Evolutionary conservation across 2,888 invertebrate species (phyloP).

Genomic region (Lottia scabra): DNA sequence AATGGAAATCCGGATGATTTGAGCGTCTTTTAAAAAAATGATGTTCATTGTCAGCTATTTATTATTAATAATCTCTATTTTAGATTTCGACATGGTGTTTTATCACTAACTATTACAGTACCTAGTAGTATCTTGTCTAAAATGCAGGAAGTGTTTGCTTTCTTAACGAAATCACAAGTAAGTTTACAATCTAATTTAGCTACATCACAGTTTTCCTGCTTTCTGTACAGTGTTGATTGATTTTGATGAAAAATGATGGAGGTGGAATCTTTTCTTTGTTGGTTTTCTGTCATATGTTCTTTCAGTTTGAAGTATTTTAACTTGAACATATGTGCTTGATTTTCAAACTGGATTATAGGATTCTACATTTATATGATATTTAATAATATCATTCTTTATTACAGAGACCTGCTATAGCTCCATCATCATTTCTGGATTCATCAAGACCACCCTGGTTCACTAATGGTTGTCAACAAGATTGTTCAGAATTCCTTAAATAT

Average conservation of each 20-base stretch:
- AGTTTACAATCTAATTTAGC: constrained; percentile 2
- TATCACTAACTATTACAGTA: constrained; percentile 55
- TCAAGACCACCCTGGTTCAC: constrained; percentile 84
- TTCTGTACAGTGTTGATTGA: not conserved
- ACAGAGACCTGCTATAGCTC: constrained; percentile 76
- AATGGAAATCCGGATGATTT: too few relatives aligned
- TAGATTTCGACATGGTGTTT: constrained; percentile 55
- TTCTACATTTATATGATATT: too few relatives aligned
- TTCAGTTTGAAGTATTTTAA: not conserved
- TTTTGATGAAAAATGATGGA: not conserved
- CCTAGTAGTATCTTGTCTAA: constrained; percentile 76
- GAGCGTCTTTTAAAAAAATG: too few relatives aligned
- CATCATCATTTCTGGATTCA: constrained; percentile 78
- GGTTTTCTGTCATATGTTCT: not conserved
- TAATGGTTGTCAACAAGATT: constrained; percentile 85
- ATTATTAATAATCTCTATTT: constrained; percentile 10
- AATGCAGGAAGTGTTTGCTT: constrained; percentile 81
- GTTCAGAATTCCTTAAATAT: constrained; percentile 86
- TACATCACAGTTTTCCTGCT: not conserved
- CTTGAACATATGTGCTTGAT: too few relatives aligned
- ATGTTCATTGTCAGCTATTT: not conserved
- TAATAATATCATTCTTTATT: constrained; percentile 7
- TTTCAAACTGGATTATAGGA: too few relatives aligned
- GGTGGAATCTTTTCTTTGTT: not conserved
- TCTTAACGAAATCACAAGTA: constrained; percentile 59